Percentiles rank a stretch among this genome's conserved stretches.
Evolutionary conservation across 2,113 vertebrate species (phyloP).

Genomic region (Colistium nudipinnis): DNA sequence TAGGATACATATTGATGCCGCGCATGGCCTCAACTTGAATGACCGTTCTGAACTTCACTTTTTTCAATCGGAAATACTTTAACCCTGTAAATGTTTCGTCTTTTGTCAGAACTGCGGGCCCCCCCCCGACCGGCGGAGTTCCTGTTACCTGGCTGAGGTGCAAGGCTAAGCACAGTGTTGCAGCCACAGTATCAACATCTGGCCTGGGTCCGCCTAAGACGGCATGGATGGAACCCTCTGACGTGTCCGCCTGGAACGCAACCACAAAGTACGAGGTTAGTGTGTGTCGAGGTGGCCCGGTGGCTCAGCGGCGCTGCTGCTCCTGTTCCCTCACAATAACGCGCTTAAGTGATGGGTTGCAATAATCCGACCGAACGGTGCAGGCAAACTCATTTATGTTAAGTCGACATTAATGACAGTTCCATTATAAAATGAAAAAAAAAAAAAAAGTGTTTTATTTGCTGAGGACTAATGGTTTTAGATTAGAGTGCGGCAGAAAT

Average conservation of each 20-base stretch:
- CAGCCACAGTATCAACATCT: constrained; percentile 90
- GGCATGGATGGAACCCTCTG: constrained; percentile 83
- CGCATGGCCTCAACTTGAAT: background rate
- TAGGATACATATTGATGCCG: too few relatives aligned
- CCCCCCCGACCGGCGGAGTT: background rate
- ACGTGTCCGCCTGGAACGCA: constrained; percentile 81
- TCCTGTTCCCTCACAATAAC: constrained; percentile 9
- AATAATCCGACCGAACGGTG: constrained; percentile 57
- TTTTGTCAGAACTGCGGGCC: background rate
- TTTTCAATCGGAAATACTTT: background rate
- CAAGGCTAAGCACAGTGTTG: constrained; percentile 88
- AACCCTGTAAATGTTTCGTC: background rate
- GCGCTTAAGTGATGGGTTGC: constrained; percentile 37
- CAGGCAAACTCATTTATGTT: constrained; percentile 62
- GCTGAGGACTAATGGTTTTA: constrained; percentile 2
- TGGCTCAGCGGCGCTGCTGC: background rate
- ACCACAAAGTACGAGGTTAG: background rate
- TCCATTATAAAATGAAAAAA: constrained; percentile 62
- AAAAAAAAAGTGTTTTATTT: constrained; percentile 53
- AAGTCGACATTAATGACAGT: constrained; percentile 70
- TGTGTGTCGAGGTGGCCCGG: too few relatives aligned
- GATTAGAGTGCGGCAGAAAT: background rate
- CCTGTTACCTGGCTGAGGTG: constrained; percentile 88
- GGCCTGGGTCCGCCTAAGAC: constrained; percentile 88
- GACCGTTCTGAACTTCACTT: background rate